Evolutionary conservation across 2,888 invertebrate genomes (phyloP), one percentile per base, ranked within the genome.

Genomic region (Andrena bucephala): DNA sequence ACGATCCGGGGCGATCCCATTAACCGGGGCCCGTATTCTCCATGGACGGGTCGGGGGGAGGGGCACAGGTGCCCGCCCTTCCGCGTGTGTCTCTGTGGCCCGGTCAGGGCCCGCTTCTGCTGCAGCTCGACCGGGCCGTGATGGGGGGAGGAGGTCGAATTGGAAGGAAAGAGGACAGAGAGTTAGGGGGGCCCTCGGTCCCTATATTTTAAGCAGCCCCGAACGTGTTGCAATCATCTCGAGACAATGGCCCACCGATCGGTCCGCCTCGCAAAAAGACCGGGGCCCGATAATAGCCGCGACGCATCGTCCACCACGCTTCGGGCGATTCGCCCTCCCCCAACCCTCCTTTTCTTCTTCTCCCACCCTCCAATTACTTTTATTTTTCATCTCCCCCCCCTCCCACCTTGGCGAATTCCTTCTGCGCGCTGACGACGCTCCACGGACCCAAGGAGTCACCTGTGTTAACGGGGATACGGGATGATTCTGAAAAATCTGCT

Each of bases 181-280:
- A 76, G 62, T 71, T 70, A 70, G 77, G 24, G 87, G 84, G 76
- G 48, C 76, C 81, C 71, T 83, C 81, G 84, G 89, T 92, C 91
- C 90, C 91, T 92, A 91, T 92, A 93, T 93, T 93, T 93, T 92
- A 93, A 93, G 90, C 92, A 92, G 90, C 90, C 89, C 91, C 91
- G 93, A 93, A 94, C 93, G 94, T 93, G 94, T 93, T 93, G 94
- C 92, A 94, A 94, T 94, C 92, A 93, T 92, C 92, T 92, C 92
- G 93, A 94, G 93, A 94, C 94, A 94, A 94, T 93, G 91, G 92
- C 90, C 91, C 92, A 89, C 92, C 90, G 90, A 91, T 90, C 90
- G 90, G 90, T 88, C 87, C 86, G 86, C 85, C 85, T 87, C 81
- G 91, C 90, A 91, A 92, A 91, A 92, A 92, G 91, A 92, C 91